These are phyloP conservation scores for Pyrgus malvae DNA, from an alignment of 2,888 invertebrate species.

Conservation along the genomic window DNA sequence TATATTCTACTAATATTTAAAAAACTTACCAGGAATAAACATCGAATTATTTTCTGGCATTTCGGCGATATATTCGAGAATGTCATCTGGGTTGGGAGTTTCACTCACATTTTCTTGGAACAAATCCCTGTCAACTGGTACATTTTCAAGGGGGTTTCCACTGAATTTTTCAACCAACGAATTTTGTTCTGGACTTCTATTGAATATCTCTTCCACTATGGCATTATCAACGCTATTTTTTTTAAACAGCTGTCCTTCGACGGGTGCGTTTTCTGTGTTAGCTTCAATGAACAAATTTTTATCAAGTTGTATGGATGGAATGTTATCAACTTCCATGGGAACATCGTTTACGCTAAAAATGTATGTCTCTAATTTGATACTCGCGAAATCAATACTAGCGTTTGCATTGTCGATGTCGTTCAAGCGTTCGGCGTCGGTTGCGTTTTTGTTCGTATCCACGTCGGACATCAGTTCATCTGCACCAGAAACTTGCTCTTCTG, in stretches of 20 bases:
- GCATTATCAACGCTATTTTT: neutral
- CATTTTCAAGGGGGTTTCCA: neutral
- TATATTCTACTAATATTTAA: neutral
- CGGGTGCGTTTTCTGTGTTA: neutral
- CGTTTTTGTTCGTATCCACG: constrained; percentile 1
- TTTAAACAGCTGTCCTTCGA: constrained; percentile 1
- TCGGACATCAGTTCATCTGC: constrained; percentile 6
- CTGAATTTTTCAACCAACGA: neutral
- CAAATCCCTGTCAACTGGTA: neutral
- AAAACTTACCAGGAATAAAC: constrained; percentile 49
- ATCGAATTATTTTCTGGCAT: constrained; percentile 40
- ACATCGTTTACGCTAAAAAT: constrained; percentile 14
- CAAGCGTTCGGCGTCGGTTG: constrained; percentile 7
- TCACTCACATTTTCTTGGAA: constrained; percentile 27
- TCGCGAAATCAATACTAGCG: constrained; percentile 24
- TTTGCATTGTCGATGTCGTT: constrained; percentile 18
- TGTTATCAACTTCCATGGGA: neutral
- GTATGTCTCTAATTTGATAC: constrained; percentile 17
- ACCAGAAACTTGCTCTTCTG: constrained; percentile 5
- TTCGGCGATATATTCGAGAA: constrained; percentile 39
- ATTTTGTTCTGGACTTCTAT: neutral
- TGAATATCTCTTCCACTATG: neutral
- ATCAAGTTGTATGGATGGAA: constrained; percentile 11
- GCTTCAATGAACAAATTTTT: constrained; percentile 17
- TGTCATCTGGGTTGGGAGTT: constrained; percentile 24